These are phyloP conservation scores for Gallinago stenura DNA, from an alignment of 2,797 vertebrate genomes.

Conservation along the genomic window DNA sequence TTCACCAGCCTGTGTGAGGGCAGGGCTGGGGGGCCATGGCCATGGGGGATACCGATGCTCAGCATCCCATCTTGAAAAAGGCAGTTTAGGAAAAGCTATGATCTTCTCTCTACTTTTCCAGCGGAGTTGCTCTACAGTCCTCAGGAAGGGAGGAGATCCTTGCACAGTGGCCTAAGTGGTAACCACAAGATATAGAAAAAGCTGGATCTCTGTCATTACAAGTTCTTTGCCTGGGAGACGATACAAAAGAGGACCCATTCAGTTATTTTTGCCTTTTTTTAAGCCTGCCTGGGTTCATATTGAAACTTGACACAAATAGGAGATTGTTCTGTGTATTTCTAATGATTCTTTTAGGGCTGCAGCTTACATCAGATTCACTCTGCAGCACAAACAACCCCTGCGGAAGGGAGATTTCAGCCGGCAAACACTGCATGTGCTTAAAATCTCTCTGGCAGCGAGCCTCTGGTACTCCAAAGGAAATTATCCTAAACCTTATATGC, in stretches of 20 bases:
- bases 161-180: neutral
- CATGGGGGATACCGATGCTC: neutral
- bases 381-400: neutral
- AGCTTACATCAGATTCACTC: neutral
- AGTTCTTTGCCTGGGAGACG: neutral
- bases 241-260: neutral
- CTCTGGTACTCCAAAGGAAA: neutral
- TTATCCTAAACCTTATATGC: neutral
- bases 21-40: neutral
- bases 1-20: rapidly evolving
- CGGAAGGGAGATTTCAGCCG: neutral
- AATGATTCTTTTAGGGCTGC: neutral
- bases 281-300: neutral
- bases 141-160: neutral
- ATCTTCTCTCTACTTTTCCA: neutral
- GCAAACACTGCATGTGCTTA: neutral
- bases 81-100: neutral
- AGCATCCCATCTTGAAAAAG: neutral
- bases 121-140: neutral
- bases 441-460: neutral
- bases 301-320: neutral
- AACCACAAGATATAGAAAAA: neutral
- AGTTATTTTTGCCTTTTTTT: neutral
- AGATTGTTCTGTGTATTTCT: neutral
- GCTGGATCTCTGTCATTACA: neutral